Conservation (phyloP, 1,140 invertebrate genomes). For the Lerema accius region DNA sequence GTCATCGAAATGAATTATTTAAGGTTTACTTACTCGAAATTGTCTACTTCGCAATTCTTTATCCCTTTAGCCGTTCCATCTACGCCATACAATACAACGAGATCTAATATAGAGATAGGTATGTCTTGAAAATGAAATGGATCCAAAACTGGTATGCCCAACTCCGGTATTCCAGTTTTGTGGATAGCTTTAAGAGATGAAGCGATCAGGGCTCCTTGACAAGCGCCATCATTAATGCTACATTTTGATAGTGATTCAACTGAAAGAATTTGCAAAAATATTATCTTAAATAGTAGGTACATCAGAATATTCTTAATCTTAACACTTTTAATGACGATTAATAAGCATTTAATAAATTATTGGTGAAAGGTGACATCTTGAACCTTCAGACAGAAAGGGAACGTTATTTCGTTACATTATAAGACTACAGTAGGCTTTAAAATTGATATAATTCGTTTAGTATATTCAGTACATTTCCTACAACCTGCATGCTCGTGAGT, state of each 20-base stretch:
- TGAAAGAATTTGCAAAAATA: slow-evolving; percentile 40
- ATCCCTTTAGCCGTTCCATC: slow-evolving; percentile 57
- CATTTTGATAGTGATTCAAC: slow-evolving; percentile 57
- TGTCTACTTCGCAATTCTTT: slow-evolving; percentile 50
- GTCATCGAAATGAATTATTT: not conserved
- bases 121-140: slow-evolving; percentile 49
- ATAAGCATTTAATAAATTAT: no score
- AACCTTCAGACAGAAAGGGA: no score
- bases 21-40: slow-evolving; percentile 47
- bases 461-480: no score
- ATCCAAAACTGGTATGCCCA: slow-evolving; percentile 54
- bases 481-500: no score
- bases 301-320: no score
- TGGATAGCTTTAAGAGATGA: slow-evolving; percentile 38
- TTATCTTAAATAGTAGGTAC: no score
- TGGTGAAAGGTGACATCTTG: no score
- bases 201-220: slow-evolving; percentile 41
- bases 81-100: slow-evolving; percentile 42
- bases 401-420: no score
- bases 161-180: slow-evolving; percentile 50
- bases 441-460: no score
- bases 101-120: slow-evolving; percentile 39
- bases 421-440: no score
- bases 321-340: no score
- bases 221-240: slow-evolving; percentile 45